Evolutionary conservation across 1,140 invertebrate species (phyloP), one percentile per base, ranked within the genome.

Genomic region (Drosophila seguyi): DNA sequence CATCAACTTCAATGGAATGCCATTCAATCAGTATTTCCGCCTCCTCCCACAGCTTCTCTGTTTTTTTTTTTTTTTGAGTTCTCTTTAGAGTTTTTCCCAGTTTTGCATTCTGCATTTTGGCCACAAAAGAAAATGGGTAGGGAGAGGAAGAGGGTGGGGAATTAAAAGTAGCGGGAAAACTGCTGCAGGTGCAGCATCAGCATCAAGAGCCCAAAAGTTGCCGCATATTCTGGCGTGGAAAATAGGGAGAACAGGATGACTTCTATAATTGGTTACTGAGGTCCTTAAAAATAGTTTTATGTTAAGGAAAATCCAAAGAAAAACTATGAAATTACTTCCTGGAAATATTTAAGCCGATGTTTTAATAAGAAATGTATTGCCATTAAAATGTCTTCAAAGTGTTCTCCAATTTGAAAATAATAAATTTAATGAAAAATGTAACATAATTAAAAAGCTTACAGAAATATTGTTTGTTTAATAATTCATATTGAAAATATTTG

Each of bases 1-100:
- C 74, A 77, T 77, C 74, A 77, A 77, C 62, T 68, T 77, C 73
- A 77, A 60, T 77, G 74, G 74, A 76, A 77, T 77, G 73, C 74
- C 74, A 78, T 78, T 77, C 75, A 79, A 79, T 79, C 75, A 78
- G 66, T 42, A 73, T 72, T 72, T 72, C 66, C 42, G 50, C 50
- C 50, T 53, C 14, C 34, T 55, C 52, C 52, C 20, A 8, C 18
- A 22, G 29, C 31, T 16, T 16, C 4, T 36, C 13, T 16, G 7
- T 3, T 16, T 22, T 27, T 25, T 59, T 11, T 18, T 27, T 47
- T 5, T 56, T 31, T 31, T n/a, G n/a, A n/a, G n/a, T 48, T 25
- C 45, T 69, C 56, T 48, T 69, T 47, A 45, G 57, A 29, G 63
- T 45, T 42, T 67, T 68, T 59, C 42, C 36, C 66, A 56, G 67